phyloP scores from a whole-genome alignment of 2,888 invertebrate species.

The Alitta virens region DNA sequence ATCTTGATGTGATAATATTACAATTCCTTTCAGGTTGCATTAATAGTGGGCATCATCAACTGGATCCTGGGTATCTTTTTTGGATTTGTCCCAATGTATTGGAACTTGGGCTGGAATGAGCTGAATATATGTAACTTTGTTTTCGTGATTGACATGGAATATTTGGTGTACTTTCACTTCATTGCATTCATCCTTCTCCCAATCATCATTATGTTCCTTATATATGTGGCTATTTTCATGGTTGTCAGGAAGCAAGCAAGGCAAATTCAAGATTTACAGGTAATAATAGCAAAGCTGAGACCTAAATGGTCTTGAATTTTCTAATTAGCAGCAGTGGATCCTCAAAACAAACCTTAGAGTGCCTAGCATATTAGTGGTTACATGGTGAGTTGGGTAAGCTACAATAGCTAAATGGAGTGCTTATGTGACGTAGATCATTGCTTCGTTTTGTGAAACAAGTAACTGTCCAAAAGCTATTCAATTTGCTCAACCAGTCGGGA shows the following conservation, averaged over 20 bases:
- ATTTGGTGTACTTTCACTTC: conserved; percentile 51
- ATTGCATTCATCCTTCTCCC: conserved; percentile 44
- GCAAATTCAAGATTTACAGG: conserved; percentile 29
- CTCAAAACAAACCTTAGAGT: no score
- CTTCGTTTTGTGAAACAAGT: no score
- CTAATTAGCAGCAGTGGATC: no score
- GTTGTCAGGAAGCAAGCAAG: conserved; percentile 39
- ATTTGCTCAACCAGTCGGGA: no score
- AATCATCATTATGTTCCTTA: conserved; percentile 40
- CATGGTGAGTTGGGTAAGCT: no score
- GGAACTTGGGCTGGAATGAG: conserved; percentile 38
- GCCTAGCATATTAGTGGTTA: no score
- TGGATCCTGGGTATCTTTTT: conserved; percentile 42
- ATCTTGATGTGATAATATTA: not conserved
- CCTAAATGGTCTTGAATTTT: no score
- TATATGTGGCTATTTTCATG: conserved; percentile 45
- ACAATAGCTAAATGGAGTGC: no score
- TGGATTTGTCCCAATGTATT: conserved; percentile 47
- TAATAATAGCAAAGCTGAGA: no score
- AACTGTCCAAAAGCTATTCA: no score
- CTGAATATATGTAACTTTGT: conserved; percentile 38
- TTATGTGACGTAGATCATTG: no score
- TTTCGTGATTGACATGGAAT: conserved; percentile 44
- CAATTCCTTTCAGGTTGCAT: no score
- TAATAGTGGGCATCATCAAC: not conserved